A percentile compares a stretch with the other conserved stretches of the same genome.
phyloP scores from a whole-genome alignment of 2,797 vertebrate genomes.

The Hippoglossus hippoglossus region DNA sequence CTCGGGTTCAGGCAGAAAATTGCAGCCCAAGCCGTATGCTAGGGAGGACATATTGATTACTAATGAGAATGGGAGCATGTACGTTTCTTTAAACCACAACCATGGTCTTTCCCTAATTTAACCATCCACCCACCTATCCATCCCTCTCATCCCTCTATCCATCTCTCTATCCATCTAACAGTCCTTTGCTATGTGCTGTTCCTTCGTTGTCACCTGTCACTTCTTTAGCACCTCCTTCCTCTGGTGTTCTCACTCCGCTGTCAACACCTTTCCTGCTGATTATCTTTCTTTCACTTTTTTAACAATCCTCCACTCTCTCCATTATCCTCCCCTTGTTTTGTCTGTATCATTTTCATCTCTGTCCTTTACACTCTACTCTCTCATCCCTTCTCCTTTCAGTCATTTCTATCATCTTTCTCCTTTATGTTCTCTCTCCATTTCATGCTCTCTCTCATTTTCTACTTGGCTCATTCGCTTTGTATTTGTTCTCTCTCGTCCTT shows the following conservation, averaged over 20 bases:
- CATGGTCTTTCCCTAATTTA: neutral
- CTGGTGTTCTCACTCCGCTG: slow-evolving; percentile 25
- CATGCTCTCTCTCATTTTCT: slow-evolving; percentile 47
- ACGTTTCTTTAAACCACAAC: neutral
- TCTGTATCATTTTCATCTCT: slow-evolving; percentile 41
- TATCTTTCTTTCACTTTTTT: slow-evolving; percentile 19
- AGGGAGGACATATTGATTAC: neutral
- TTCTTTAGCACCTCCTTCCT: slow-evolving; percentile 32
- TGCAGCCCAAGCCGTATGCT: too few species aligned
- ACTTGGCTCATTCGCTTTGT: slow-evolving; percentile 41
- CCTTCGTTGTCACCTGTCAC: slow-evolving; percentile 5
- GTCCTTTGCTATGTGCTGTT: neutral
- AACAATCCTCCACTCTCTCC: neutral
- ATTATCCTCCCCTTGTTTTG: slow-evolving; percentile 15
- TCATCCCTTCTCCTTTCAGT: slow-evolving; percentile 34
- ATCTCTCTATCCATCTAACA: neutral
- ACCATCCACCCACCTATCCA: neutral
- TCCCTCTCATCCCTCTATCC: neutral
- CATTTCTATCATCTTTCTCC: slow-evolving; percentile 52
- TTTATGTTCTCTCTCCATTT: slow-evolving; percentile 41
- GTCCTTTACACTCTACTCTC: slow-evolving; percentile 25
- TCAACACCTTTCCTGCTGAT: slow-evolving; percentile 30
- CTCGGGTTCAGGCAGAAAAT: too few species aligned
- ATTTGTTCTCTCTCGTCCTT: slow-evolving; percentile 43
- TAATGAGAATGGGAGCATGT: neutral